These are phyloP conservation scores for Gandaritis pyraliata DNA, from an alignment of 2,888 invertebrate species.

Conservation along the genomic window DNA sequence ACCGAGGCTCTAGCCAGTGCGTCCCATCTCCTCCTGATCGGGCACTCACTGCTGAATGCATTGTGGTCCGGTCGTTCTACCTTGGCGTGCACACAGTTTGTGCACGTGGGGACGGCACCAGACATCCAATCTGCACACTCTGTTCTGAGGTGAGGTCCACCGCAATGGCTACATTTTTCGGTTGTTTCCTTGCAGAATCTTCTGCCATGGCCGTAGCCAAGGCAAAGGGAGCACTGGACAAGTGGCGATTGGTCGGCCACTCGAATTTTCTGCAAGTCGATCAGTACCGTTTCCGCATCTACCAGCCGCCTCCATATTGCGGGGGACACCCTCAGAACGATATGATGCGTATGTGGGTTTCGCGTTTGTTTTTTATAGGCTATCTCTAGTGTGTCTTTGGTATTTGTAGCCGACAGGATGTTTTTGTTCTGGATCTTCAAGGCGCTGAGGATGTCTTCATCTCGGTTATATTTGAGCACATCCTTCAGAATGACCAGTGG, in stretches of 20 bases:
- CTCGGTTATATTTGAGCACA: too few species aligned
- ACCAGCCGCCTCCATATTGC: not conserved
- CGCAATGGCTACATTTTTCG: conserved; percentile 40
- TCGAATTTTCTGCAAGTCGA: not conserved
- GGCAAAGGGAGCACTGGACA: conserved; percentile 24
- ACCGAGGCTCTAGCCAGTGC: too few species aligned
- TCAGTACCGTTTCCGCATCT: not conserved
- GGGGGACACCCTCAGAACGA: not conserved
- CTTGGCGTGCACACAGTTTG: not conserved
- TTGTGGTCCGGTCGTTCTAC: not conserved
- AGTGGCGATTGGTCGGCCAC: not conserved
- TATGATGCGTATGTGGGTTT: not conserved
- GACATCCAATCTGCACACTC: not conserved
- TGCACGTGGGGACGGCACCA: not conserved
- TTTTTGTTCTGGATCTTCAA: too few species aligned
- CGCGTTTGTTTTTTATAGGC: not conserved
- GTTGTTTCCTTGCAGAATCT: conserved; percentile 26
- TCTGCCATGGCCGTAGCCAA: conserved; percentile 34
- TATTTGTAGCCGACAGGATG: not conserved
- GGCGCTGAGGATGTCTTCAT: not conserved
- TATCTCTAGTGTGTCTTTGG: not conserved
- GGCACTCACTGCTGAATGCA: not conserved
- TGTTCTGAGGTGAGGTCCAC: conserved; percentile 26
- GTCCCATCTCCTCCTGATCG: not conserved
- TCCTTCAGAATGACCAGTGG: too few species aligned